Base-by-base conservation (phyloP, 2,888 invertebrate genomes). In the Cephus pulcher region DNA sequence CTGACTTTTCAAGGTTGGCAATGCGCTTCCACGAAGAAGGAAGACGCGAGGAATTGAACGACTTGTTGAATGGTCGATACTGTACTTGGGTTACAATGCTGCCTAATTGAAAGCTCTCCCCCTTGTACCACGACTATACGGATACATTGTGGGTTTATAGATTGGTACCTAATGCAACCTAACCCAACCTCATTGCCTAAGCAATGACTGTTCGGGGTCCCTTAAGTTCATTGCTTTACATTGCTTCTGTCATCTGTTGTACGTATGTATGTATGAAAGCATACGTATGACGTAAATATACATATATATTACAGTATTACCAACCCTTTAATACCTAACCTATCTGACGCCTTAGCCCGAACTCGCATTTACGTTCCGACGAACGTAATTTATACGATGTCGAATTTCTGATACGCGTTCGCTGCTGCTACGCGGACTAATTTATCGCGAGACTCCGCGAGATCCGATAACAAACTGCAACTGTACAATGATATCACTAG, bases 11-110 rank as follows among this genome's bases (percentile, higher is more conserved):
- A 3, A 33, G 35, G 71, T 76, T 79, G 80, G 77, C 85, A 84
- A 82, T 82, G 80, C 80, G 79, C 75, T 40, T 33, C 70, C 70
- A 77, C 74, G 80, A 78, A 9, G 30, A 11, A 75, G 78, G 76
- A 75, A 73, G 23, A 56, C 15, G 23, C 9, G 23, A 23, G 40
- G 40, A 23, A 6, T 56, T 23, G 23, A 69, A 78, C 82, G 80
- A 87, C 85, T 87, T 85, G 86, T 86, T 86, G 87, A 87, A 85
- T 85, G 74, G 80, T 76, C 80, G 81, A 76, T 80, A 80, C 79
- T 80, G 81, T 76, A 32, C 32, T 80, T 75, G 76, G 78, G 81
- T 84, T 80, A 76, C 77, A 83, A 86, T 79, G 79, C 73, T 34
- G 75, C 73, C 82, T 86, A 85, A 84, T 83, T 81, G 82, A 82